A percentile compares a stretch with the other conserved stretches of the same genome.
Conservation (phyloP, 2,797 vertebrate species). For the Sciaenops ocellatus region DNA sequence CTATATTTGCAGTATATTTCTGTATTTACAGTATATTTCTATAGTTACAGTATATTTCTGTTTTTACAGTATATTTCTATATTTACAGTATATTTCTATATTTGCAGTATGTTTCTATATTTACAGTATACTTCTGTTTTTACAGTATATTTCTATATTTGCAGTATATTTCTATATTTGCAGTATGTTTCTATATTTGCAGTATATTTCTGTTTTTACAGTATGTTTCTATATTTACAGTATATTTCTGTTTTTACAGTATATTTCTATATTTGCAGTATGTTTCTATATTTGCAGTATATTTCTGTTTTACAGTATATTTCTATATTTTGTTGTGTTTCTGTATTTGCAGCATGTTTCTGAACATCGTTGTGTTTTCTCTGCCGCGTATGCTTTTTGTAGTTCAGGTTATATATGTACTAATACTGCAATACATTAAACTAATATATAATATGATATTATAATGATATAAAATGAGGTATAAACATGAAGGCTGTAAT, state of each 20-base stretch:
- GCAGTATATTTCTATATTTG: neutral
- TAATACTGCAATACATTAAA: neutral
- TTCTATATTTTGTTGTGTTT: neutral
- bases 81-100: too few relatives aligned
- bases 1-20: too few relatives aligned
- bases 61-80: too few relatives aligned
- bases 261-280: neutral
- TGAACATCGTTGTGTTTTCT: neutral
- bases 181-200: neutral
- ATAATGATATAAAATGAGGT: neutral
- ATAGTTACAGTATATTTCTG: too few relatives aligned
- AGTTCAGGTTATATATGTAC: neutral
- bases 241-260: neutral
- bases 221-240: neutral
- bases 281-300: neutral
- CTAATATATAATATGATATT: neutral
- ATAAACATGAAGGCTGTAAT: neutral
- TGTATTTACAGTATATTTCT: too few relatives aligned
- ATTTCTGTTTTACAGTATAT: neutral
- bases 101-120: too few relatives aligned
- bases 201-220: neutral
- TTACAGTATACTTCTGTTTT: too few relatives aligned
- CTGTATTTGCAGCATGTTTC: neutral
- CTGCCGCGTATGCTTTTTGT: too few relatives aligned
- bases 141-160: too few relatives aligned